A percentile compares a stretch with the other conserved stretches of the same genome.
These are phyloP conservation scores for Morpho deidamia DNA, from an alignment of 2,888 invertebrate species.

Conservation along the genomic window DNA sequence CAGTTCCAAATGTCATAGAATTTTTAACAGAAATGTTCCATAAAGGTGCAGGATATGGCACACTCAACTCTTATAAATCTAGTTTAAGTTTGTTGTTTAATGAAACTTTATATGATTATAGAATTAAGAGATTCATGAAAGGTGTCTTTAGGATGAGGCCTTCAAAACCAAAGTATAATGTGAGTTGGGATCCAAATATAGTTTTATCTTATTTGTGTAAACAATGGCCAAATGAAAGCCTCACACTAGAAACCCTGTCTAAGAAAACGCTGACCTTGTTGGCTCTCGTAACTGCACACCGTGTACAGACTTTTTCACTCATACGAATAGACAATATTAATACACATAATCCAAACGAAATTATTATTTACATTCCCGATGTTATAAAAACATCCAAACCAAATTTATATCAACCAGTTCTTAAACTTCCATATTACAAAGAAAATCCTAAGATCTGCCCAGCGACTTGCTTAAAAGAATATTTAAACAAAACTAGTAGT, in stretches of 20 bases:
- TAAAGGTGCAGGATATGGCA: conserved; percentile 25
- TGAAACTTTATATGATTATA: conserved; percentile 23
- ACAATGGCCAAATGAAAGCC: conserved; percentile 20
- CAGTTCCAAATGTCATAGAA: conserved; percentile 2
- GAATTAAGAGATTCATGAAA: conserved; percentile 27
- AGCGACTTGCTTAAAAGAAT: too few species aligned
- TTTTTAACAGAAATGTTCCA: conserved; percentile 27
- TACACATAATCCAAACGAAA: too few species aligned
- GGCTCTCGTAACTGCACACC: conserved; percentile 27
- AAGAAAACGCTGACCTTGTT: conserved; percentile 29
- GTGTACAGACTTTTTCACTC: conserved; percentile 24
- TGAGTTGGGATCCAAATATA: conserved; percentile 30
- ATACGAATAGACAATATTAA: conserved; percentile 3
- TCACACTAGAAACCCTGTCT: conserved; percentile 23
- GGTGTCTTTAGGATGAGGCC: conserved; percentile 30
- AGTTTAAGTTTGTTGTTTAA: conserved; percentile 29
- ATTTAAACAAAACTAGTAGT: too few species aligned
- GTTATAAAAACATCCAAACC: too few species aligned
- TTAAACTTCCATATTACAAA: too few species aligned
- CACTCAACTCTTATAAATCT: conserved; percentile 30
- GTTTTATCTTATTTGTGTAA: conserved; percentile 23
- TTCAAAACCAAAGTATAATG: conserved; percentile 26
- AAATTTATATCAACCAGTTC: too few species aligned
- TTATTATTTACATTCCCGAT: too few species aligned
- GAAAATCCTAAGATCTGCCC: too few species aligned